Base-by-base conservation (phyloP, 2,888 invertebrate species). In the Synanthedon vespiformis region DNA sequence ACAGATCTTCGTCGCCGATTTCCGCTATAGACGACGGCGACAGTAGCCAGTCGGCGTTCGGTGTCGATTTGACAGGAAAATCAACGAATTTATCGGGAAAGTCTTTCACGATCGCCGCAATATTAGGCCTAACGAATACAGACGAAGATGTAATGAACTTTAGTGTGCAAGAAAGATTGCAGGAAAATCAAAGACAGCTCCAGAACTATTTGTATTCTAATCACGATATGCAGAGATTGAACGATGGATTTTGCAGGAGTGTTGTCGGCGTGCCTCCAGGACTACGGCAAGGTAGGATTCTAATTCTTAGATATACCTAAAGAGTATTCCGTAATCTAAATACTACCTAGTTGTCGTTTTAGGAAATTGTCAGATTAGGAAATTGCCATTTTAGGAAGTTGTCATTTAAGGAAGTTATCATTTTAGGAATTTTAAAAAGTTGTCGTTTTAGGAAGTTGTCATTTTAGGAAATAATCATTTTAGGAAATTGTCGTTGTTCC, bases 101-200 rank as follows among this genome's bases (percentile, higher is more conserved):
- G 68, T 94, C 94, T 5, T 96, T 96, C 67, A 95, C 95, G 22
- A 96, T 96, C 62, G 95, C 95, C 58, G 95, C 95, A 57, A 95
- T 95, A 65, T 89, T 96, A 63, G 95, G 95, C 0, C 75, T 95
- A 58, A 91, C 92, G 54, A 90, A 83, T 49, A 61, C 72, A 0
- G 85, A 85, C 4, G 83, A 84, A 5, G 84, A 86, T 64, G 86
- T 79, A 4, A 89, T 90, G 75, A 90, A 89, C 55, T 61, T 90
- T 52, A 89, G 89, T 58, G 89, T 89, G 0, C 89, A 89, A 58
- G 86, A 86, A 57, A 64, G 85, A 52, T 54, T 86, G 57, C 81
- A 81, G n/a, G 72, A 80, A 67, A 79, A 75, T 18, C 86, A 84
- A 59, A 67, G 86, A 13, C 81, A 85, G 13, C 48, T 86, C 57